Conservation (phyloP, 2,113 vertebrate genomes). For the Syngnathus scovelli region DNA sequence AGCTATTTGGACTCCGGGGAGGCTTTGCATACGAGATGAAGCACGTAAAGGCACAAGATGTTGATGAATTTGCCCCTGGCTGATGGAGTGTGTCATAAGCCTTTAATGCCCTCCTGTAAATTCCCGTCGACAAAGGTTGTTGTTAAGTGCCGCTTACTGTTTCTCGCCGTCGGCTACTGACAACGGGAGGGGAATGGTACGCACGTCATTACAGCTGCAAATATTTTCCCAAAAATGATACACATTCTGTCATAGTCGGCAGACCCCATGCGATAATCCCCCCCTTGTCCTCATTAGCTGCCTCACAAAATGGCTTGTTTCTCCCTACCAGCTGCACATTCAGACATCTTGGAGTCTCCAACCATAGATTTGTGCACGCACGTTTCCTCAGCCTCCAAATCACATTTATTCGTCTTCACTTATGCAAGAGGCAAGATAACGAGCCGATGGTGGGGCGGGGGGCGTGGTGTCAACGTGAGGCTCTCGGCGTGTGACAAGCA, state of each 20-base stretch:
- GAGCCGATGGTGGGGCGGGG: slow-evolving; percentile 44
- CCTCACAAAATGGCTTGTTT: slow-evolving; percentile 62
- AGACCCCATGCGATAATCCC: neutral
- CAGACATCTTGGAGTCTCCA: slow-evolving; percentile 28
- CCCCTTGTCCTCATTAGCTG: slow-evolving; percentile 27
- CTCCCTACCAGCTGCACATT: slow-evolving; percentile 27
- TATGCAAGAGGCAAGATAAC: slow-evolving; percentile 52
- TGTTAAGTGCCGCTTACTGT: slow-evolving; percentile 24
- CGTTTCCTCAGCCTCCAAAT: slow-evolving; percentile 20
- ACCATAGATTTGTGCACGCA: neutral
- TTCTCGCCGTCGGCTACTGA: neutral
- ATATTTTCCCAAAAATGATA: neutral
- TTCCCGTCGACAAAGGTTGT: slow-evolving; percentile 26
- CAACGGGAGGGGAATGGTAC: slow-evolving; percentile 17
- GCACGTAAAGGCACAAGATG: slow-evolving; percentile 6
- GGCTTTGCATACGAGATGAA: neutral
- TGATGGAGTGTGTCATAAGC: slow-evolving; percentile 6
- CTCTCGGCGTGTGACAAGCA: slow-evolving; percentile 12
- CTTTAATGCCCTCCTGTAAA: slow-evolving; percentile 38
- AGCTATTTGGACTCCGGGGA: neutral
- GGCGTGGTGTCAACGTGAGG: slow-evolving; percentile 48
- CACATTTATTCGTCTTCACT: slow-evolving; percentile 44
- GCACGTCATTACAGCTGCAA: slow-evolving; percentile 15
- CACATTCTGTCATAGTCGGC: neutral
- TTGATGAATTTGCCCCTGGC: slow-evolving; percentile 9